phyloP scores from a whole-genome alignment of 2,113 vertebrate genomes.

The Muntiacus reevesi region DNA sequence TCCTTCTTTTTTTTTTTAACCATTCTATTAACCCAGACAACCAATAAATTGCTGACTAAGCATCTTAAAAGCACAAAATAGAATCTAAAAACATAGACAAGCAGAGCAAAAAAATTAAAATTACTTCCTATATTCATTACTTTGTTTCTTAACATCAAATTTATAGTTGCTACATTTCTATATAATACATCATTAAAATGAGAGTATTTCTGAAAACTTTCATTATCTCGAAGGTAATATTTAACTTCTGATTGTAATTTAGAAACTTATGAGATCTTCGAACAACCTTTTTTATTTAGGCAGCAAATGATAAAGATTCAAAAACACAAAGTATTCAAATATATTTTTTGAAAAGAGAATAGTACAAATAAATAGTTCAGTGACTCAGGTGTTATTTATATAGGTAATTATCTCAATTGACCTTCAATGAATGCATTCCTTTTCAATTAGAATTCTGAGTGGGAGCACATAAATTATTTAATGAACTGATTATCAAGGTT shows the following conservation, averaged over 20 bases:
- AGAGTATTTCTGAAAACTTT: not conserved
- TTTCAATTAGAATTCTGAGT: conserved; percentile 27
- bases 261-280: not conserved
- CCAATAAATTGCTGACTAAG: not conserved
- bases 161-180: not conserved
- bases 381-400: not conserved
- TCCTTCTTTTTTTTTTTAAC: not conserved
- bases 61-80: not conserved
- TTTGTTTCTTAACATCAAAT: not conserved
- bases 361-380: not conserved
- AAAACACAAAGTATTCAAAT: not conserved
- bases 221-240: not conserved
- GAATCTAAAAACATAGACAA: not conserved
- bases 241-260: not conserved
- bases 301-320: not conserved
- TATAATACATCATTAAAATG: not conserved
- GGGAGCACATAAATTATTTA: conserved; percentile 1
- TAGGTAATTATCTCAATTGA: conserved; percentile 13
- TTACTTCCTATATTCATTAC: not conserved
- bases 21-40: not conserved
- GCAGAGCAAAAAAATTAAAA: not conserved
- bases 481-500: not conserved
- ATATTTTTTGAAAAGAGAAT: not conserved
- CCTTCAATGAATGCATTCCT: conserved; percentile 6
- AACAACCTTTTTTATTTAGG: not conserved